These are phyloP conservation scores for Andrena praecox DNA, from an alignment of 2,888 invertebrate species.

Conservation along the genomic window DNA sequence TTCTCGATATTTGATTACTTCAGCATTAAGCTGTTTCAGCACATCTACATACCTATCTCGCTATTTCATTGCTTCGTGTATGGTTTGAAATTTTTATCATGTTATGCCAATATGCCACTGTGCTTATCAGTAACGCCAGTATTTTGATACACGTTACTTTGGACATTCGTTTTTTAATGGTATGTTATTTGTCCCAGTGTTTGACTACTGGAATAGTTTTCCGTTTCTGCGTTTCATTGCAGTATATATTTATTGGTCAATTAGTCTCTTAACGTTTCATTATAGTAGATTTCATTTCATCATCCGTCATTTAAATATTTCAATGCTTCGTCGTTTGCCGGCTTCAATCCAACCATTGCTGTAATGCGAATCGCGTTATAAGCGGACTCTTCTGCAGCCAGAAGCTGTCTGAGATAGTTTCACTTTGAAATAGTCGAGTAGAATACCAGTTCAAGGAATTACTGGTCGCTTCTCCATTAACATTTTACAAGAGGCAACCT, in stretches of 20 bases:
- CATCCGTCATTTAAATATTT: neutral
- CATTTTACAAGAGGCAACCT: neutral
- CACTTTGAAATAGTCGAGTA: neutral
- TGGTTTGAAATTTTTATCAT: neutral
- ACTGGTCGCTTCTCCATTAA: neutral
- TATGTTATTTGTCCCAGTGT: too few relatives aligned
- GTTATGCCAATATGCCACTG: neutral
- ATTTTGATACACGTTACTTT: neutral
- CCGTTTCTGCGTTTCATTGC: neutral
- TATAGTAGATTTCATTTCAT: neutral
- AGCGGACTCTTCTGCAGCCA: neutral
- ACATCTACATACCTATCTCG: neutral
- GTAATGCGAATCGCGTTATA: neutral
- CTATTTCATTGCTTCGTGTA: neutral
- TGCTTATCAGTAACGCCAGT: neutral
- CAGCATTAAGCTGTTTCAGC: neutral
- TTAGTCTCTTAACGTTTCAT: neutral
- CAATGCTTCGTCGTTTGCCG: neutral
- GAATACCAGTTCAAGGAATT: conserved; percentile 3
- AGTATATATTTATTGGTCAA: too few relatives aligned
- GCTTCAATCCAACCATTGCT: neutral
- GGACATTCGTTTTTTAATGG: too few relatives aligned
- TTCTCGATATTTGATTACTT: neutral
- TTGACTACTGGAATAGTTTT: neutral
- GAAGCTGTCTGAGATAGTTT: too few relatives aligned